Conservation (phyloP, 37 sponge, comb jelly and placozoan genomes). For the Petrosia ficiformis region DNA sequence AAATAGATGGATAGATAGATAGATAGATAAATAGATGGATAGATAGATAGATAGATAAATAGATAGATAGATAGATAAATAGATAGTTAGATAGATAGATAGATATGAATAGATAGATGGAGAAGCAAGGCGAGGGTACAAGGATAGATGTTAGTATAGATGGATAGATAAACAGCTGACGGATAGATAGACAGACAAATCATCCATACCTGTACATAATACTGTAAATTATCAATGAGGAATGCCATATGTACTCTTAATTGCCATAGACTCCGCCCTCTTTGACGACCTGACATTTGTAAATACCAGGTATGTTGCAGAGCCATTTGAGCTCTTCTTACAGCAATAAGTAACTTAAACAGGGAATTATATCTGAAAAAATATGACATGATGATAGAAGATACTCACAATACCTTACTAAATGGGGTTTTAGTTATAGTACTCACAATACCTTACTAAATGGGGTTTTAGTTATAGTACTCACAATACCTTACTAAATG, state of each 20-base stretch:
- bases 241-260: slow-evolving; percentile 89
- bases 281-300: slow-evolving; percentile 51
- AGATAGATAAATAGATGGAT: too few species aligned
- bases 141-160: not conserved
- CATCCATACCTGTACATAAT: slow-evolving; percentile 85
- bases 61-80: too few species aligned
- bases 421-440: too few species aligned
- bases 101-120: slow-evolving; percentile 7
- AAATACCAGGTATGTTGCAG: slow-evolving; percentile 84
- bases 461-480: too few species aligned
- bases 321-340: slow-evolving; percentile 65
- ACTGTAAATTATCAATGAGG: slow-evolving; percentile 91
- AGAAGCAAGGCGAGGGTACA: not conserved
- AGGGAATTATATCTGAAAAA: slow-evolving; percentile 74
- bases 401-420: too few species aligned
- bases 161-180: too few species aligned
- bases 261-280: slow-evolving; percentile 57
- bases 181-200: not conserved
- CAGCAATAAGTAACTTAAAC: slow-evolving; percentile 72
- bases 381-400: not conserved
- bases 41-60: too few species aligned
- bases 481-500: too few species aligned
- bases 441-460: too few species aligned
- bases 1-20: too few species aligned
- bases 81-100: too few species aligned